Evolutionary conservation across 1,140 invertebrate genomes (phyloP).

Genomic region (Zaprionus nigranus): DNA sequence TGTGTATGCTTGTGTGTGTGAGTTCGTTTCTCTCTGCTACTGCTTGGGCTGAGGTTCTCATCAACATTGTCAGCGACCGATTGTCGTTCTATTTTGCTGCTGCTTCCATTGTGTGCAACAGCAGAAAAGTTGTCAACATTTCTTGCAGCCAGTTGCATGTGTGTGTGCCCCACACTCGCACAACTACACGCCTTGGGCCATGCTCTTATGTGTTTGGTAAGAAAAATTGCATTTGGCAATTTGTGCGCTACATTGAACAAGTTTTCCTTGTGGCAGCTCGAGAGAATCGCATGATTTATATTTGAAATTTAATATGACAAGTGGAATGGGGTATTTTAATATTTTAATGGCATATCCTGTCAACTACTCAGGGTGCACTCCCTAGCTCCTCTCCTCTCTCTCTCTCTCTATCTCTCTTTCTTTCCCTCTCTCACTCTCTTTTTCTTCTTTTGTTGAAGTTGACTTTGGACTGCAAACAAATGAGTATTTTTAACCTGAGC

Average conservation of each 20-base stretch:
- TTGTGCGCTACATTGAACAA: slow-evolving; percentile 57
- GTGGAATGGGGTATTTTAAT: background rate
- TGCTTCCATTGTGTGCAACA: slow-evolving; percentile 62
- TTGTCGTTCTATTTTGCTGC: slow-evolving; percentile 58
- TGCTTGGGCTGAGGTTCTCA: background rate
- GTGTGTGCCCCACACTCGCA: slow-evolving; percentile 30
- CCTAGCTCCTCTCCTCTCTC: background rate
- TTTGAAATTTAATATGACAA: slow-evolving; percentile 6
- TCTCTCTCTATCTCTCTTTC: background rate
- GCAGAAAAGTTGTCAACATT: slow-evolving; percentile 74
- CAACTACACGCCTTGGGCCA: background rate
- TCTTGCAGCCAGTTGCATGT: slow-evolving; percentile 10
- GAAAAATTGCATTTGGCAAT: slow-evolving; percentile 57
- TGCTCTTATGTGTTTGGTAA: slow-evolving; percentile 24
- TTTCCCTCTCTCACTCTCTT: background rate
- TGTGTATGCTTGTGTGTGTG: slow-evolving; percentile 21
- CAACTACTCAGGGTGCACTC: background rate
- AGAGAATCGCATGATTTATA: slow-evolving; percentile 12
- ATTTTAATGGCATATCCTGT: background rate
- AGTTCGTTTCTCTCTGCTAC: slow-evolving; percentile 6
- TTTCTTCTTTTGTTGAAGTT: background rate
- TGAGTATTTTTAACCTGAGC: slow-evolving; percentile 36
- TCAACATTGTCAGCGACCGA: slow-evolving; percentile 37
- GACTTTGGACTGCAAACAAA: slow-evolving; percentile 5
- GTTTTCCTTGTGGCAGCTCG: slow-evolving; percentile 4